A percentile compares a stretch with the other conserved stretches of the same genome.
These are phyloP conservation scores for Ceratina japonica DNA, from an alignment of 1,140 invertebrate genomes.

Conservation along the genomic window DNA sequence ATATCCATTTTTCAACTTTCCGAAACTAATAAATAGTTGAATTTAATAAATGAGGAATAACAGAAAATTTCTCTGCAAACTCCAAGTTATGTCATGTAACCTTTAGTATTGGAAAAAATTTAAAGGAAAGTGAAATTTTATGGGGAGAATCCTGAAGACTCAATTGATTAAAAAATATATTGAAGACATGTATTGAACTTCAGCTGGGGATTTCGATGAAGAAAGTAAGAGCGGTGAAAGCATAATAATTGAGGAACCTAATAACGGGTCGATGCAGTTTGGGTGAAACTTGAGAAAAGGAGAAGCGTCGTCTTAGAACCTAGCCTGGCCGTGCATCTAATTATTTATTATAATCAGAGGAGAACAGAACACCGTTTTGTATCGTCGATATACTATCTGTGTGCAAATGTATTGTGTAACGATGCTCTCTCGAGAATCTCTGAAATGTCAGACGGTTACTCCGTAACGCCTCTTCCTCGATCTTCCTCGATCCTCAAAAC, in stretches of 20 bases:
- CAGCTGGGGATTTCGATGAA: neutral
- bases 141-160: too few species aligned
- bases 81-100: too few species aligned
- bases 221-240: constrained; percentile 23
- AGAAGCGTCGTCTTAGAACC: constrained; percentile 3
- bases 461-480: neutral
- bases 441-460: constrained; percentile 57
- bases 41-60: too few species aligned
- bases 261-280: neutral
- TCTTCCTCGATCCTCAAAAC: constrained; percentile 7
- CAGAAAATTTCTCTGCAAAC: too few species aligned
- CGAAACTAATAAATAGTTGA: too few species aligned
- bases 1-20: too few species aligned
- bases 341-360: constrained; percentile 25
- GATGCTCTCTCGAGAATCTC: constrained; percentile 34
- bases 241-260: neutral
- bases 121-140: too few species aligned
- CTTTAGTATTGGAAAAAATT: too few species aligned
- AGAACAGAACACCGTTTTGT: constrained; percentile 1
- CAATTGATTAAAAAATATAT: too few species aligned
- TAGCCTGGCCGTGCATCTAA: constrained; percentile 38
- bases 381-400: constrained; percentile 25
- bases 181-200: too few species aligned
- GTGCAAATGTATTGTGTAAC: constrained; percentile 42
- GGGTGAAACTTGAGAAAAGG: constrained; percentile 14